Evolutionary conservation across 2,888 invertebrate genomes (phyloP).

Genomic region (Parapristionchus giblindavisi): DNA sequence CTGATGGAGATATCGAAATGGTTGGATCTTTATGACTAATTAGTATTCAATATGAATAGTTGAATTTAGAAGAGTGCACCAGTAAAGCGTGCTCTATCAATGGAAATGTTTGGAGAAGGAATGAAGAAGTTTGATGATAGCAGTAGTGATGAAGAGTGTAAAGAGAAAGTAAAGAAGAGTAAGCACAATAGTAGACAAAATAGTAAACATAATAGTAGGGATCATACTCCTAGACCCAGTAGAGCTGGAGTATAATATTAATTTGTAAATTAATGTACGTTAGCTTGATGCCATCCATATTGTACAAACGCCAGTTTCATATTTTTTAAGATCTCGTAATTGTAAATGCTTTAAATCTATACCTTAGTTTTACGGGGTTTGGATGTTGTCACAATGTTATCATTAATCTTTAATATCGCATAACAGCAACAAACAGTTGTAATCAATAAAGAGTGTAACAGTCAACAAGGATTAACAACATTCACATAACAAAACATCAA

Average conservation of each 20-base stretch:
- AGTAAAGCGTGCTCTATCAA: not conserved
- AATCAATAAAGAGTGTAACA: conserved; percentile 5
- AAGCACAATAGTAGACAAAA: not conserved
- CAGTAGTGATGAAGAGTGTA: conserved; percentile 46
- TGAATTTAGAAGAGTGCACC: not conserved
- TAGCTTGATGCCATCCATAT: too few species aligned
- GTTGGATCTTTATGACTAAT: not conserved
- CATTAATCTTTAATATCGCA: not conserved
- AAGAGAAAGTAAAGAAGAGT: conserved; percentile 8
- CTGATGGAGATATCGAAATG: conserved; percentile 17
- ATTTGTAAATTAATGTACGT: too few species aligned
- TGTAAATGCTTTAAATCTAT: too few species aligned
- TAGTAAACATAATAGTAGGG: not conserved
- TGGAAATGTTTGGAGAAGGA: conserved; percentile 35
- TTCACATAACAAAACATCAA: too few species aligned
- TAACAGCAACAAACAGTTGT: conserved; percentile 1
- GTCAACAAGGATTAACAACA: not conserved
- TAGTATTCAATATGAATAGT: too few species aligned
- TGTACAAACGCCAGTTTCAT: too few species aligned
- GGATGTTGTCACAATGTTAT: too few species aligned
- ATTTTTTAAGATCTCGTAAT: too few species aligned
- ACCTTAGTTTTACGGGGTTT: too few species aligned
- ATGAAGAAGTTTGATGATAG: conserved; percentile 49
- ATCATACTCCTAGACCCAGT: conserved; percentile 17
- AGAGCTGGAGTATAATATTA: too few species aligned